Conservation (phyloP, 1,140 invertebrate species). For the Lucilia cuprina region DNA sequence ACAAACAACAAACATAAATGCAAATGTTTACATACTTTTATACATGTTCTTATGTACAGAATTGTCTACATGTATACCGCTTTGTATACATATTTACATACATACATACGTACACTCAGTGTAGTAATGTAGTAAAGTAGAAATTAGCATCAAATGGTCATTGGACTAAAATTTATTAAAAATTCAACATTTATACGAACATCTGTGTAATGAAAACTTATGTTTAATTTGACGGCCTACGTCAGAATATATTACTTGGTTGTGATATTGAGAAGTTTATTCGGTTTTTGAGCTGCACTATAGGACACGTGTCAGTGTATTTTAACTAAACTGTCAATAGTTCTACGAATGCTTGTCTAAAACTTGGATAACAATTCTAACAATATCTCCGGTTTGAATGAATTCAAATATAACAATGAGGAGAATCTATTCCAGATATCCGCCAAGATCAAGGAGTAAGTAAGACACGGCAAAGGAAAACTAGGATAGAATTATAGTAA, state of each 20-base stretch:
- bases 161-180: slow-evolving; percentile 16
- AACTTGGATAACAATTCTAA: too few relatives aligned
- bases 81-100: not conserved
- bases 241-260: not conserved
- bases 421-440: too few relatives aligned
- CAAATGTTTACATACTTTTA: not conserved
- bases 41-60: not conserved
- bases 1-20: not conserved
- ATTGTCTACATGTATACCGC: not conserved
- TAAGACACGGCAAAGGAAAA: too few relatives aligned
- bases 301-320: too few relatives aligned
- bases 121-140: not conserved
- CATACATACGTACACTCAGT: not conserved
- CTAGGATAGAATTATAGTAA: too few relatives aligned
- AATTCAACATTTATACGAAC: not conserved
- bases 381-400: too few relatives aligned
- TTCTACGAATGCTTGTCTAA: too few relatives aligned
- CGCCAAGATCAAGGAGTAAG: too few relatives aligned
- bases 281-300: too few relatives aligned
- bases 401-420: too few relatives aligned
- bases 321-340: too few relatives aligned
- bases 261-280: not conserved
- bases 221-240: not conserved
- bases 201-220: not conserved
- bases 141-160: slow-evolving; percentile 2